These are phyloP conservation scores for Chaenodraco wilsoni DNA, from an alignment of 2,797 vertebrate genomes.

Conservation along the genomic window DNA sequence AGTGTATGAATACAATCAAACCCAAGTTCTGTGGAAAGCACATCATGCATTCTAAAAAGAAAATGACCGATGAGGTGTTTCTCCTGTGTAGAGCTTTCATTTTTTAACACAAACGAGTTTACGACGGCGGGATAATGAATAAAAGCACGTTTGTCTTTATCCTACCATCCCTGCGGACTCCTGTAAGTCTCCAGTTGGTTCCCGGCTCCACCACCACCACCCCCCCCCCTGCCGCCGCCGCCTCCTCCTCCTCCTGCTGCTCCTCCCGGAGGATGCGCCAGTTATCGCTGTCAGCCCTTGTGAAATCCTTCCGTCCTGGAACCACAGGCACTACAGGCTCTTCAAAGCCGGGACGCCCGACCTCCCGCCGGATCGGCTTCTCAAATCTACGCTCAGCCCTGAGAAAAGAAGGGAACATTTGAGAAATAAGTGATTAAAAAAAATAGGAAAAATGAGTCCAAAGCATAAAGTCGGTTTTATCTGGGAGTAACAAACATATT, in stretches of 20 bases:
- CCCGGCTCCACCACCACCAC: conserved; percentile 66
- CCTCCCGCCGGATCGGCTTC: conserved; percentile 90
- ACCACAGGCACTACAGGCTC: conserved; percentile 73
- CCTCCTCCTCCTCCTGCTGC: conserved; percentile 86
- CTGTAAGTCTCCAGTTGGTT: conserved; percentile 86
- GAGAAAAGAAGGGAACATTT: conserved; percentile 44
- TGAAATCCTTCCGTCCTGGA: conserved; percentile 87
- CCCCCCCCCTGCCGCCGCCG: background rate
- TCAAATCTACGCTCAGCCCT: conserved; percentile 92
- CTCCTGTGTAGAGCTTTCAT: background rate
- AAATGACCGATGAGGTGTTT: background rate
- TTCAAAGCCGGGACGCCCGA: conserved; percentile 88
- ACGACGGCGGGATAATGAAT: background rate
- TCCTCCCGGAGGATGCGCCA: conserved; percentile 93
- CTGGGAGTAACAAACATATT: background rate
- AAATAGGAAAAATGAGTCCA: conserved; percentile 8
- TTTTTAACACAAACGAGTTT: background rate
- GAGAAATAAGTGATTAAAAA: conserved; percentile 16
- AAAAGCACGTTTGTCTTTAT: background rate
- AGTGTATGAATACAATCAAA: background rate
- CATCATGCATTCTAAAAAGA: background rate
- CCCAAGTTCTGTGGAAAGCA: background rate
- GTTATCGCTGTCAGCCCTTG: conserved; percentile 94
- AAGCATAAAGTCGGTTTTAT: background rate
- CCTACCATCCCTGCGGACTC: conserved; percentile 85